Evolutionary conservation across 2,888 invertebrate species (phyloP), one percentile per base, ranked within the genome.

Genomic region (Pandemis cinnamomeana): DNA sequence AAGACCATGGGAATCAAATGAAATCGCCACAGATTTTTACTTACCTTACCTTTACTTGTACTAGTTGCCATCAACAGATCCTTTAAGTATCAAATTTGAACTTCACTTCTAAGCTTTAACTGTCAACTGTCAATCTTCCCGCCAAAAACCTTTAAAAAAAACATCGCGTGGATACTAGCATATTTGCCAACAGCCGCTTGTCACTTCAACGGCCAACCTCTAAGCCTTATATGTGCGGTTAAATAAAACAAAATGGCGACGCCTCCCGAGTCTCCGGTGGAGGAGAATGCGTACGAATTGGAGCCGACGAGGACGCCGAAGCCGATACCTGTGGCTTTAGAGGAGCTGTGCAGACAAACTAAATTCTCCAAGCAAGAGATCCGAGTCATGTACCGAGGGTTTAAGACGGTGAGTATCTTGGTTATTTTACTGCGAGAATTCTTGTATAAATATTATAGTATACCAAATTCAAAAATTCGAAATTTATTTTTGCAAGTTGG

Each of bases 341-440:
- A 99, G 87, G 98, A 98, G 87, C 95, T 99, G 75, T 98, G 98
- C 90, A 95, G 97, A 82, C 97, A 98, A 90, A 99, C 99, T 72
- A 99, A 99, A 92, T 99, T 99, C 94, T 97, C 98, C 67, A 96
- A 98, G 84, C 98, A 98, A 89, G 99, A 99, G 93, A 98, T 99
- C 80, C 96, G 99, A 82, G 98, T 99, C 85, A 99, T 99, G 98
- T 99, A 99, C 91, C 95, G 99, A 84, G 99, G 99, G 80, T 99
- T 99, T 91, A 99, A 99, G 94, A 98, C 98, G 96, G 98, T 98
- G 81, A 94, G 95, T 90, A 13, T 7, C 5, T 44, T 44, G 7
- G 5, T 6, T 55, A 15, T 20, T 7, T 20, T 55, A 36, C 27
- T 2, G 27, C 27, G 27, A 36, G 27, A 36, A 36, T 36, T 20